Percentiles rank a stretch among this genome's conserved stretches.
phyloP scores from a whole-genome alignment of 2,888 invertebrate genomes.

The Microctonus hyperodae region DNA sequence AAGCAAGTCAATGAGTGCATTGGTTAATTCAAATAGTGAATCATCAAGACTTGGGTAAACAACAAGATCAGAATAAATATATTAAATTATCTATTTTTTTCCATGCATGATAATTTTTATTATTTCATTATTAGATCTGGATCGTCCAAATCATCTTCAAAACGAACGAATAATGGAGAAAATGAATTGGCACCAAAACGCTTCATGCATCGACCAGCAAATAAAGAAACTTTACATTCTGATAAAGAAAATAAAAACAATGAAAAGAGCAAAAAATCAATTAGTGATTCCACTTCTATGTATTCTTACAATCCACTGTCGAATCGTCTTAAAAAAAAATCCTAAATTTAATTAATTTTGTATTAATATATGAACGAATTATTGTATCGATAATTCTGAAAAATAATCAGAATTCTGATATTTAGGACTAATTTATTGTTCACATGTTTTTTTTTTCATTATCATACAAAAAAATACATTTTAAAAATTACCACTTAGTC shows the following conservation, averaged over 20 bases:
- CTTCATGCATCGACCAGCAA: not conserved
- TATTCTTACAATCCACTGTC: slow-evolving; percentile 5
- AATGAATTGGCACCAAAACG: not conserved
- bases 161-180: not conserved
- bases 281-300: not conserved
- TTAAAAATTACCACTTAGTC: not conserved
- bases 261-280: not conserved
- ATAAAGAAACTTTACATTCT: not conserved
- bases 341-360: not conserved
- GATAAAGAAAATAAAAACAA: slow-evolving; percentile 3
- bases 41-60: not conserved
- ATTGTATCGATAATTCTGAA: not conserved
- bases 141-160: not conserved
- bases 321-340: not conserved
- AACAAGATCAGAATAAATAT: too few relatives aligned
- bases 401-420: too few relatives aligned
- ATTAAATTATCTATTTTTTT: too few relatives aligned
- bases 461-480: not conserved
- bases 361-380: not conserved
- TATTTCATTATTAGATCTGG: not conserved
- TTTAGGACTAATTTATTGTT: too few relatives aligned
- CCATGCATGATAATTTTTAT: not conserved
- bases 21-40: not conserved
- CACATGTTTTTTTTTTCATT: not conserved
- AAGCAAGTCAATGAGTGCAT: not conserved